These are phyloP conservation scores for Bemisia tabaci DNA, from an alignment of 1,140 invertebrate species.

Conservation along the genomic window DNA sequence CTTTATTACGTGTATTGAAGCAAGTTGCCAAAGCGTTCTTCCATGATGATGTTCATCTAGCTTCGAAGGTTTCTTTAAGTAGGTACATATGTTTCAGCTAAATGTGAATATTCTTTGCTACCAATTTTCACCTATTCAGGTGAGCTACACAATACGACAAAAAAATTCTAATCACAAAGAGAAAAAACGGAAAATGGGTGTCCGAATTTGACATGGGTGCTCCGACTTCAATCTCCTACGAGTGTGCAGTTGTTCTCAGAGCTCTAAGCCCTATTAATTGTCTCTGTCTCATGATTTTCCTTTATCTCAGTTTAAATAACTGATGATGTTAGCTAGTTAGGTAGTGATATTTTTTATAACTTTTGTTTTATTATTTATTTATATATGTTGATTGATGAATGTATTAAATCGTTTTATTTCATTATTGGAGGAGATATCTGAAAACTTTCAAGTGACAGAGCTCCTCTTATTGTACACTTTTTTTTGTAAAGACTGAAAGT, in stretches of 20 bases:
- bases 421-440: background rate
- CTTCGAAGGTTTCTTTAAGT: no score
- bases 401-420: background rate
- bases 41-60: no score
- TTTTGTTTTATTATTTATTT: background rate
- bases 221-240: background rate
- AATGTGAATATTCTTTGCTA: no score
- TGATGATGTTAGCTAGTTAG: background rate
- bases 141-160: no score
- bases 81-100: no score
- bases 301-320: background rate
- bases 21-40: no score
- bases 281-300: background rate
- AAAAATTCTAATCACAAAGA: no score
- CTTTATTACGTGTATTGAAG: no score
- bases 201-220: background rate
- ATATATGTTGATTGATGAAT: background rate
- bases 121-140: no score
- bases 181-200: no score
- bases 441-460: background rate
- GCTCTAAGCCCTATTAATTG: background rate
- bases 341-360: background rate
- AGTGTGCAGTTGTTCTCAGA: background rate
- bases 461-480: background rate
- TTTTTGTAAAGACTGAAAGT: background rate